A percentile compares a stretch with the other conserved stretches of the same genome.
These are phyloP conservation scores for Biston betularia DNA, from an alignment of 2,888 invertebrate species.

Conservation along the genomic window DNA sequence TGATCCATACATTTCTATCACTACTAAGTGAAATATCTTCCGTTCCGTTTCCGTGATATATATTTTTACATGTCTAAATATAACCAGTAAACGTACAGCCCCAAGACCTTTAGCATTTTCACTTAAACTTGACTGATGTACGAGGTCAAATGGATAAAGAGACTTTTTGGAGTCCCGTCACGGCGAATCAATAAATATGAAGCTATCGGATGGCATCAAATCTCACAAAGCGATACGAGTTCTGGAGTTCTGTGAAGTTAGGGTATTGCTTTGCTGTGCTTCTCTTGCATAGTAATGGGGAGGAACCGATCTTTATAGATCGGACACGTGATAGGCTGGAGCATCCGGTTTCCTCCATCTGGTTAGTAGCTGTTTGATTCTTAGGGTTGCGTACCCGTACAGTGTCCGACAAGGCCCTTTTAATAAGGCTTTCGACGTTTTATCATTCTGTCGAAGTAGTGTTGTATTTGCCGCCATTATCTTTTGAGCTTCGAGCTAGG, in stretches of 20 bases:
- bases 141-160: conserved; percentile 48
- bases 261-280: conserved; percentile 46
- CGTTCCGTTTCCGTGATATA: not conserved
- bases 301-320: conserved; percentile 25
- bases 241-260: conserved; percentile 44
- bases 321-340: conserved; percentile 32
- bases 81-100: conserved; percentile 28
- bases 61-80: conserved; percentile 4
- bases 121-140: conserved; percentile 51
- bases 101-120: conserved; percentile 45
- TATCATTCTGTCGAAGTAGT: not conserved
- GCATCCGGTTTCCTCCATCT: conserved; percentile 28
- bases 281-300: conserved; percentile 37
- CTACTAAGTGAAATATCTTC: not conserved
- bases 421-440: too few species aligned
- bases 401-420: too few species aligned
- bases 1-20: not conserved
- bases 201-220: conserved; percentile 55
- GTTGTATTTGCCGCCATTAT: too few species aligned
- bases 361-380: conserved; percentile 1
- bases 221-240: conserved; percentile 49
- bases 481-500: too few species aligned
- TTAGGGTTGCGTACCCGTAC: not conserved
- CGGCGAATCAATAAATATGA: conserved; percentile 57
- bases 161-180: conserved; percentile 51